These are phyloP conservation scores for Mystacides longicornis DNA, from an alignment of 2,888 invertebrate genomes.

Conservation along the genomic window DNA sequence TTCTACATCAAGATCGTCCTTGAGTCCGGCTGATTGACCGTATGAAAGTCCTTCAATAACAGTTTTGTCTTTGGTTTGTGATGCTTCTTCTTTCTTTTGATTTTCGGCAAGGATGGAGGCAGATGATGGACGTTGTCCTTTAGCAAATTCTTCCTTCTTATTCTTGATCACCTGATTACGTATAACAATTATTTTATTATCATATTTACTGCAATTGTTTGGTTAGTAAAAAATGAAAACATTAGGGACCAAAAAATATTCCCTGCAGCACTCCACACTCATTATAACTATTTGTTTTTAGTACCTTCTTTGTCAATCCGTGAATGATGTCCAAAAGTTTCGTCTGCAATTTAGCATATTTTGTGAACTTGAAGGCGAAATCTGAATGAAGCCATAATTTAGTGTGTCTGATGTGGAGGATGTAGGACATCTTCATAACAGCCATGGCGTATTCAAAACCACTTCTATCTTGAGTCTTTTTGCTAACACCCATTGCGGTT, in stretches of 20 bases:
- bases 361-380: conserved; percentile 67
- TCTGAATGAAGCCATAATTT: conserved; percentile 74
- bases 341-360: conserved; percentile 67
- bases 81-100: conserved; percentile 28
- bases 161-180: conserved; percentile 52
- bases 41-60: conserved; percentile 59
- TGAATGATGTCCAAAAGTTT: conserved; percentile 69
- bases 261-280: no score
- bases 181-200: neutral
- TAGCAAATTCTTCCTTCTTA: conserved; percentile 67
- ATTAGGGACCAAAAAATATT: no score
- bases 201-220: no score
- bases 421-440: conserved; percentile 86
- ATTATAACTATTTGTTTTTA: conserved; percentile 1
- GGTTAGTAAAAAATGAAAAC: no score
- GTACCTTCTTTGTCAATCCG: conserved; percentile 69
- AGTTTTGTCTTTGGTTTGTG: conserved; percentile 28
- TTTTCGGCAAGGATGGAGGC: conserved; percentile 34
- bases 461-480: conserved; percentile 71
- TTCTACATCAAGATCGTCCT: conserved; percentile 76
- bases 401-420: conserved; percentile 74
- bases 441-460: conserved; percentile 82
- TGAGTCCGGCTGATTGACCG: conserved; percentile 63
- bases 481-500: conserved; percentile 85
- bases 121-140: conserved; percentile 50